Conservation (phyloP, 2,888 invertebrate genomes). For the Onthophagus sagittarius region DNA sequence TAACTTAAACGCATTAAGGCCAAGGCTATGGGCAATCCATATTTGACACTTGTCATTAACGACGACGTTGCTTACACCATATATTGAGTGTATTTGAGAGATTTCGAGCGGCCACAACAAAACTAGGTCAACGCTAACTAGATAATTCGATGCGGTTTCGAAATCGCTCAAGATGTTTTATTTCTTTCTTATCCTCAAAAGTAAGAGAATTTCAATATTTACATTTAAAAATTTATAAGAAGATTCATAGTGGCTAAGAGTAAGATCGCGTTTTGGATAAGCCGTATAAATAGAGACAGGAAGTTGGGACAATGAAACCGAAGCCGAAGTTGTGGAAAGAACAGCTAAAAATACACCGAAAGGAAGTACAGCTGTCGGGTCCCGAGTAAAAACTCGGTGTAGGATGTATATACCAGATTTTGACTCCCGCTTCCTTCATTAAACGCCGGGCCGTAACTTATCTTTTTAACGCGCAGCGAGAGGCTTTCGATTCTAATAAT, state of each 20-base stretch:
- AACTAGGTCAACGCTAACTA: neutral
- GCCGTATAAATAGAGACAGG: neutral
- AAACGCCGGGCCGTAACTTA: neutral
- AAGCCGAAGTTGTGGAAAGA: neutral
- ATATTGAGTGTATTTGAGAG: neutral
- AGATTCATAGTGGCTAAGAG: neutral
- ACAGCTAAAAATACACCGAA: neutral
- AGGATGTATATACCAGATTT: neutral
- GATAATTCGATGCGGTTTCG: neutral
- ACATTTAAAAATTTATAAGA: neutral
- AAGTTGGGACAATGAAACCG: neutral
- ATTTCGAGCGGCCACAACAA: neutral
- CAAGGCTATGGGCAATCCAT: neutral
- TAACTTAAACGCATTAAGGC: neutral
- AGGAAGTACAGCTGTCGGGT: neutral
- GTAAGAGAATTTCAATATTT: neutral
- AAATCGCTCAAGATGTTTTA: neutral
- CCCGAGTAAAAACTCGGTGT: neutral
- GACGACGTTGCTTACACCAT: neutral
- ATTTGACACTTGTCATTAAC: neutral
- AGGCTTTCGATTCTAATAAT: neutral
- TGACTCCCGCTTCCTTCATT: neutral
- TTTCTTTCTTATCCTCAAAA: neutral
- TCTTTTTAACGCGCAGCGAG: neutral
- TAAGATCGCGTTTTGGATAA: neutral